Base-by-base conservation (phyloP, 1,140 invertebrate genomes). In the Drosophila tsacasi region DNA sequence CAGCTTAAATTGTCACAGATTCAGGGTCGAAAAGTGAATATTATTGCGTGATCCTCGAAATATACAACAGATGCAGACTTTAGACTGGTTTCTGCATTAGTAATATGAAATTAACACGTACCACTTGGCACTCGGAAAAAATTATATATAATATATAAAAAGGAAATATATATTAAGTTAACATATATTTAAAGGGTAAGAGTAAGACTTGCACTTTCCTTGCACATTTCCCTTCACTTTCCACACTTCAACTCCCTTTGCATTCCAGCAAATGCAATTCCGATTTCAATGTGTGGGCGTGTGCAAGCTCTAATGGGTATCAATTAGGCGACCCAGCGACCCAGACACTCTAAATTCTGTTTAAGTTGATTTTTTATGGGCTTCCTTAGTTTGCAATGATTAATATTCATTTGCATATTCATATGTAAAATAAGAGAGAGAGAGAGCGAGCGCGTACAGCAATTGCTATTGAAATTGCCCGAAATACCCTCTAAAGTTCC, bases 391-490 rank as follows among this genome's bases (percentile, higher is more conserved):
- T 81, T 50, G 69, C 72, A 90, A 81, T 81, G 77, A 74, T 78
- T 81, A 86, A 87, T 84, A 79, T 75, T 78, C 71, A 83, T 87
- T 87, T 89, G 81, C 81, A 83, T 83, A 50, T 74, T 63, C 37
- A 78, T 64, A 76, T 83, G 81, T 47, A 71, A 37, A 57, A 17
- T 7, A 9, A 23, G 12, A 15, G 17, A 10, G 7, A 27, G 17
- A 50, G 47, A 19, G 27, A 52, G 25, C 12, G 55, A 35, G 49
- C 27, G 66, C n/a, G 61, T 50, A 76, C 39, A 64, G 73, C 59
- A 80, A 84, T 74, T 81, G 81, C 71, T 79, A 79, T 79, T 86
- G 76, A 76, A 86, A 86, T 79, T 68, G 81, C 68, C 69, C 23
- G 21, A 8, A 47, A 21, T 52, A 71, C 46, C 52, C 66, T 42